Conservation (phyloP, 37 sponge, comb jelly and placozoan genomes). For the Petrosia ficiformis region DNA sequence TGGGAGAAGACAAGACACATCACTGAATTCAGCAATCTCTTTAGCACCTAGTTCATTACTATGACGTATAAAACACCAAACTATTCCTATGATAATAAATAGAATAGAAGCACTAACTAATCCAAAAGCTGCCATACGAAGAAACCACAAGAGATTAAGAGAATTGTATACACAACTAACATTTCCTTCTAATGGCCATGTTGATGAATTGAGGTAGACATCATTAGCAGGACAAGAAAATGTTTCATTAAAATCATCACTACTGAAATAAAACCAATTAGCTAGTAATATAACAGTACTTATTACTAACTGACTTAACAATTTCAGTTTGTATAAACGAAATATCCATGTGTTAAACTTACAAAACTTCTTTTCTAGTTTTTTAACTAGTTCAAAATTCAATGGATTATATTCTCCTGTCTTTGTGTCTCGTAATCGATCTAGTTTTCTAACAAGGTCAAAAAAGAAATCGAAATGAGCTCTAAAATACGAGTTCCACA, state of each 20-base stretch:
- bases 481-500: conserved; percentile 34
- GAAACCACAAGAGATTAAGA: not conserved
- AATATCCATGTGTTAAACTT: conserved; percentile 37
- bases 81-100: conserved; percentile 4
- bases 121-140: conserved; percentile 11
- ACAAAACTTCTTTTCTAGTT: conserved; percentile 34
- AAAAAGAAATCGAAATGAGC: conserved; percentile 22
- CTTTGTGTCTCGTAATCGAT: conserved; percentile 26
- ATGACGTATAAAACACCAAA: conserved; percentile 41
- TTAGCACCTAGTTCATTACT: conserved; percentile 27
- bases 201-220: not conserved
- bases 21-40: conserved; percentile 27
- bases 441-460: conserved; percentile 12
- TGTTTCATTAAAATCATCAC: not conserved
- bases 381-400: conserved; percentile 30
- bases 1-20: conserved; percentile 33
- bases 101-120: conserved; percentile 15
- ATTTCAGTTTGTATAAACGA: conserved; percentile 24
- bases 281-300: not conserved
- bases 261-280: not conserved
- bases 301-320: conserved; percentile 11
- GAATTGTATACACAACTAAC: conserved; percentile 9
- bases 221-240: conserved; percentile 10
- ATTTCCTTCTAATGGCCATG: not conserved
- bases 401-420: conserved; percentile 46